Evolutionary conservation across 2,113 vertebrate genomes (phyloP), one percentile per base, ranked within the genome.

Genomic region (Rhadina sibilatrix): DNA sequence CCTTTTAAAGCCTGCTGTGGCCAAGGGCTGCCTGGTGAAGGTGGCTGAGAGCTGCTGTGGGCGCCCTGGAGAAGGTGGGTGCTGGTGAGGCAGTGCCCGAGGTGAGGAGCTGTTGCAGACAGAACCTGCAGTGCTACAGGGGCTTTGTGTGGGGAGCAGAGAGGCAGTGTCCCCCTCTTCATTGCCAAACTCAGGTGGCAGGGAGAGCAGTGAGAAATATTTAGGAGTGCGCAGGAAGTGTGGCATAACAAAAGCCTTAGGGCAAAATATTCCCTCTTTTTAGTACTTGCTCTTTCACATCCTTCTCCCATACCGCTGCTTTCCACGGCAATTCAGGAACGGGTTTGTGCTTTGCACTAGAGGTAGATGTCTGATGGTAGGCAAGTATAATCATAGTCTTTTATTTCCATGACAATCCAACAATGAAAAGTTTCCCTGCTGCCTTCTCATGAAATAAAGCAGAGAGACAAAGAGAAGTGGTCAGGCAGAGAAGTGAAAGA

Each of bases 391-490:
- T 83, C 63, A 33, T 71, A 75, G 86, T 11, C 64, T 91, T 97
- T 96, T 94, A 96, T 94, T 96, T 94, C 92, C 80, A 24, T 94
- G 90, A 93, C 91, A 96, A 83, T 94, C 81, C 72, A 89, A 85
- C 91, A 88, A 82, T 90, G 89, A 96, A 91, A 92, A 93, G 84
- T 97, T 97, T 96, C 89, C 89, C 83, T 0, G 22, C 76, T 96
- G 78, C 78, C 90, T 96, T 72, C 57, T 61, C 76, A 27, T 89
- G 92, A 96, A 95, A 96, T 95, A 94, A 94, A 86, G 87, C 37
- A 0, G 78, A 75, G 85, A 96, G 79, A 95, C 95, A 97, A 96
- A 95, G 95, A 81, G 83, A 90, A 97, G 95, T 93, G 89, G 96
- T 88, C 92, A 92, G 93, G 77, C 88, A 88, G 80, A 82, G 96